Base-by-base conservation (phyloP, 2,113 vertebrate genomes). In the Myiopsitta monachus region DNA sequence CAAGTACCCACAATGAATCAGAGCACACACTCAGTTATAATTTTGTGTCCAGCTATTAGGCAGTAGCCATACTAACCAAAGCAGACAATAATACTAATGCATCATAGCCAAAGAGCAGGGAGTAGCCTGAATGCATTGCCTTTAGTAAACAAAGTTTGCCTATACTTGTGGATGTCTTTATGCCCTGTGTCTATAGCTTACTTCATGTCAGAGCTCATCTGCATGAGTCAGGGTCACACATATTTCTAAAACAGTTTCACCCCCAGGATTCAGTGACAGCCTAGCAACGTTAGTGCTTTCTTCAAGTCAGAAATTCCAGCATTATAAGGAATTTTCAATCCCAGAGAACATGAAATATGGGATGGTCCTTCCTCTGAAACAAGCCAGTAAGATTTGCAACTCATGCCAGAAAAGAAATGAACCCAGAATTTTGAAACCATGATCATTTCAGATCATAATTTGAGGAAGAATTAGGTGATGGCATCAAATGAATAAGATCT, bases 221-320 rank as follows among this genome's bases (percentile, higher is more conserved):
- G 28, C 24, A 2, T 3, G 7, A 68, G 33, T 39, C 43, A 47
- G 21, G 9, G 22, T 85, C 36, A n/a, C 26, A 9, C 3, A 0
- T 24, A 14, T 55, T 91, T 75, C 26, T 27, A 44, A 75, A 15
- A 4, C 0, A 0, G 7, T 46, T 77, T 80, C 22, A 90, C 8
- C 14, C 18, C 8, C 3, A 30, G 66, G 30, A 17, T 78, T 59
- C 64, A 46, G n/a, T 76, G 26, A 30, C 31, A 70, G 28, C 9
- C 28, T 43, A 51, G 22, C 12, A 18, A 73, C 62, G 26, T 49
- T 59, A 43, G 6, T 59, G 59, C 47, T 73, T 62, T 88, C 44
- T 87, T 90, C 39, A 52, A 43, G 43, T 6, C 64, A 66, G 31
- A 61, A 62, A 57, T 59, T 68, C 5, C 49, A 55, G 5, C 68